Conservation (phyloP, 1,140 invertebrate genomes). For the Zaprionus camerounensis region DNA sequence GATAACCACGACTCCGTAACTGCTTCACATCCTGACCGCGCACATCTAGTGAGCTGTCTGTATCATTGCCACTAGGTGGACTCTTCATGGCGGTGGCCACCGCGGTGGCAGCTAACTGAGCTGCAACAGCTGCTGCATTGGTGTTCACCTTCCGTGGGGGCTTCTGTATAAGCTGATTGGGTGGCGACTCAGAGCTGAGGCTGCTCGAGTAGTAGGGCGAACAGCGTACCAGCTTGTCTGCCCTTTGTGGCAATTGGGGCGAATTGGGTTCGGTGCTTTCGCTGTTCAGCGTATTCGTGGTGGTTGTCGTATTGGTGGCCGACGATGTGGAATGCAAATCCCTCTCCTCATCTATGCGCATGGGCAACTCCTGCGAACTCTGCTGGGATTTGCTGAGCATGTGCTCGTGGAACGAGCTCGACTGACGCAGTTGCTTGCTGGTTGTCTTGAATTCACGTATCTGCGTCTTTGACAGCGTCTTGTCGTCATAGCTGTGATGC, state of each 20-base stretch:
- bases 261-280: slow-evolving; percentile 82
- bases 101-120: slow-evolving; percentile 47
- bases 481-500: slow-evolving; percentile 87
- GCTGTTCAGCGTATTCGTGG: slow-evolving; percentile 76
- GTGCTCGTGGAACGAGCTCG: slow-evolving; percentile 87
- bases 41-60: slow-evolving; percentile 88
- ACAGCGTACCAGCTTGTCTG: slow-evolving; percentile 87
- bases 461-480: slow-evolving; percentile 87
- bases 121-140: slow-evolving; percentile 75
- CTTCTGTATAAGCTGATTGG: slow-evolving; percentile 86
- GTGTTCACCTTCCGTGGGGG: slow-evolving; percentile 85
- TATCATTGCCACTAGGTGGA: slow-evolving; percentile 89
- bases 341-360: slow-evolving; percentile 75
- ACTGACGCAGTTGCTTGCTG: slow-evolving; percentile 86
- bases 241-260: slow-evolving; percentile 81
- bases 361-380: slow-evolving; percentile 73
- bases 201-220: slow-evolving; percentile 90
- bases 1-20: slow-evolving; percentile 86
- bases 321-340: slow-evolving; percentile 69
- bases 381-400: slow-evolving; percentile 85
- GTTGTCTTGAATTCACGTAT: slow-evolving; percentile 87
- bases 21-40: slow-evolving; percentile 86
- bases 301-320: slow-evolving; percentile 76
- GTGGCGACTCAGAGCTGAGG: slow-evolving; percentile 88
- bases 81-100: slow-evolving; percentile 86